Conservation (phyloP, 2,113 vertebrate species). For the Fukomys damarensis region DNA sequence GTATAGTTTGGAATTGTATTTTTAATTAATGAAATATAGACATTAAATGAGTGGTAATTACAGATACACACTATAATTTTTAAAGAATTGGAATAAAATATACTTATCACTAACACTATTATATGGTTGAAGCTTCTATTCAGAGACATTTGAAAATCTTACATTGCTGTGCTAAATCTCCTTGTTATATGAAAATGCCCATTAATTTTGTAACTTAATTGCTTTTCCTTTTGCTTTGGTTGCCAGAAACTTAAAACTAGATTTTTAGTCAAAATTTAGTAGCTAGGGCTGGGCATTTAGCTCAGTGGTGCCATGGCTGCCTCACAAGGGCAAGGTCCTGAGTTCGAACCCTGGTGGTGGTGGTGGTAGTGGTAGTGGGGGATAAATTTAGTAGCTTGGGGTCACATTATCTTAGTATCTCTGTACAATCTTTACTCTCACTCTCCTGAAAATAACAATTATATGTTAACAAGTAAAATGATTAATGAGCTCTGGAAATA, state of each 20-base stretch:
- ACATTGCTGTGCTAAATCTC: background rate
- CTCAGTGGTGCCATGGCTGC: no score
- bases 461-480: background rate
- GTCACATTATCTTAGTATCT: background rate
- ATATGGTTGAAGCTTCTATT: background rate
- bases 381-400: no score
- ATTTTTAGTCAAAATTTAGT: background rate
- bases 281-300: background rate
- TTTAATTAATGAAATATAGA: background rate
- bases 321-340: no score
- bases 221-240: background rate
- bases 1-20: background rate
- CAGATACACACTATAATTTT: background rate
- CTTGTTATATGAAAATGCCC: background rate
- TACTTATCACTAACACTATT: background rate
- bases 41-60: background rate
- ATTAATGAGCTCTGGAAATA: background rate
- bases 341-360: no score
- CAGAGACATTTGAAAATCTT: background rate
- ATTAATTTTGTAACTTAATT: background rate
- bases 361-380: no score
- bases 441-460: background rate
- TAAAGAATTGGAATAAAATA: constrained; percentile 28
- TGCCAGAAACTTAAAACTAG: background rate
- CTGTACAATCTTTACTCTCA: background rate